A percentile compares a stretch with the other conserved stretches of the same genome.
These are phyloP conservation scores for Hylomyscus alleni DNA, from an alignment of 2,797 vertebrate species.

Conservation along the genomic window DNA sequence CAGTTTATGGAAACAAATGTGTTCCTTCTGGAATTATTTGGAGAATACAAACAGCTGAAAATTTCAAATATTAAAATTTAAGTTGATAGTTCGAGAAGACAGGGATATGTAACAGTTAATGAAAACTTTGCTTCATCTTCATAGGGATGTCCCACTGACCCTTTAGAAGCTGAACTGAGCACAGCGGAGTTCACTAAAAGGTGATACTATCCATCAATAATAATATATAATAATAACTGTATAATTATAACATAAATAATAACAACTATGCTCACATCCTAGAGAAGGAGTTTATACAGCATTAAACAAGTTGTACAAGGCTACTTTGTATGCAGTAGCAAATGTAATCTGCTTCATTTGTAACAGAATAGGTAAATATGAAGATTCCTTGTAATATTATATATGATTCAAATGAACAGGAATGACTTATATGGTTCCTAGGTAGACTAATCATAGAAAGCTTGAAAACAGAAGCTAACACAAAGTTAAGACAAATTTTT, in stretches of 20 bases:
- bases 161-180: not conserved
- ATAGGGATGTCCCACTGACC: not conserved
- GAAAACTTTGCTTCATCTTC: not conserved
- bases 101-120: not conserved
- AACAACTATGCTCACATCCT: not conserved
- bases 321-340: not conserved
- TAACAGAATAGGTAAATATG: not conserved
- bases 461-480: not conserved
- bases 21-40: not conserved
- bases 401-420: not conserved
- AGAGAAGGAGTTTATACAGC: not conserved
- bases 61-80: constrained; percentile 5
- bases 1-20: not conserved
- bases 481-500: not conserved
- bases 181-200: not conserved
- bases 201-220: not conserved
- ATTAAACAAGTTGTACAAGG: not conserved
- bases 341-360: not conserved
- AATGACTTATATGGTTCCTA: not conserved
- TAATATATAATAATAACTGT: not conserved
- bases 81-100: not conserved
- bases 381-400: not conserved
- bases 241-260: not conserved
- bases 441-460: not conserved
- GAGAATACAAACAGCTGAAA: not conserved